A percentile compares a stretch with the other conserved stretches of the same genome.
phyloP scores from a whole-genome alignment of 1,140 invertebrate species.

The Zaprionus kolodkinae region DNA sequence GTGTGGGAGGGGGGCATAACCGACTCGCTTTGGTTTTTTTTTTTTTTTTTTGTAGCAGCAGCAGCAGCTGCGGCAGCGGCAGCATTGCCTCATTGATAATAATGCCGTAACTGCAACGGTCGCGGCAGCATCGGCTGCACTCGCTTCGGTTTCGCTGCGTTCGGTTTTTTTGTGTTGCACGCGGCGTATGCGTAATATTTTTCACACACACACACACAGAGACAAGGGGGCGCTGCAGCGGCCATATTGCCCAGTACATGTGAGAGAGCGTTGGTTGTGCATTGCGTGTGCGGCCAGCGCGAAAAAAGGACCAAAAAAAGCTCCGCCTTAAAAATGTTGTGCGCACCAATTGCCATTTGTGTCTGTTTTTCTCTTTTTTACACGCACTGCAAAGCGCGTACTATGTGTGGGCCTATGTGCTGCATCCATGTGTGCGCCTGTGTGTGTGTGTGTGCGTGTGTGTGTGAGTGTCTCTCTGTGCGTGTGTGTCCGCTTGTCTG shows the following conservation, averaged over 20 bases:
- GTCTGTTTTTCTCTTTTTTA: constrained; percentile 81
- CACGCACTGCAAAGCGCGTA: constrained; percentile 57
- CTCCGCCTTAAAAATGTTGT: constrained; percentile 83
- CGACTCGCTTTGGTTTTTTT: constrained; percentile 44
- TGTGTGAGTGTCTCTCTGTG: background rate
- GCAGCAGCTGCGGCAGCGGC: too few relatives aligned
- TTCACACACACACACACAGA: constrained; percentile 54
- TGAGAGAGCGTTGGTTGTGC: constrained; percentile 54
- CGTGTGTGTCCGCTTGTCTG: constrained; percentile 33
- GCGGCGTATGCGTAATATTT: constrained; percentile 76
- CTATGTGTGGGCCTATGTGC: constrained; percentile 45
- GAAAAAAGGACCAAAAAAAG: constrained; percentile 84
- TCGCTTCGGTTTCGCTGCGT: constrained; percentile 36
- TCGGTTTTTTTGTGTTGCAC: constrained; percentile 55
- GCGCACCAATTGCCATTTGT: constrained; percentile 83
- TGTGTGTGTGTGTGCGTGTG: constrained; percentile 28
- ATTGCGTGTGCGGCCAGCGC: constrained; percentile 48
- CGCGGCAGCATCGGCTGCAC: constrained; percentile 47
- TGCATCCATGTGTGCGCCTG: background rate
- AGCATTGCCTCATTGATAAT: constrained; percentile 76
- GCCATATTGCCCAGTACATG: constrained; percentile 52
- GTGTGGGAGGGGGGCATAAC: background rate
- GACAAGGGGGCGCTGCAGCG: constrained; percentile 13
- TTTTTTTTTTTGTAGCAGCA: too few relatives aligned
- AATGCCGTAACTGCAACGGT: constrained; percentile 54